phyloP scores from a whole-genome alignment of 2,888 invertebrate genomes.

The Drosophila mimica region DNA sequence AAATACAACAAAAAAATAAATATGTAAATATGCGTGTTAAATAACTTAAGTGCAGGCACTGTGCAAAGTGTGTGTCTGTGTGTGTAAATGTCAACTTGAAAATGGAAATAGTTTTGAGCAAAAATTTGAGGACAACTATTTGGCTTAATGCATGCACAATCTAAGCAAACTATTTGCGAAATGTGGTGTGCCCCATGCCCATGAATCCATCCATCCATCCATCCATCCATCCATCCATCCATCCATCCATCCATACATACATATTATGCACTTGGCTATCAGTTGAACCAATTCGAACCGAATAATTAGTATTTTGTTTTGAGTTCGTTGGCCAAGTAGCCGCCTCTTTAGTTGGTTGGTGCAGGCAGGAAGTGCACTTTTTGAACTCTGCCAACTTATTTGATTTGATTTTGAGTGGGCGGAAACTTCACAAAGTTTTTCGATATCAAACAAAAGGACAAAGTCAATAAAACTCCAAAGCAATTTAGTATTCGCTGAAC shows the following conservation, averaged over 20 bases:
- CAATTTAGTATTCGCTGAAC: neutral
- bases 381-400: conserved; percentile 1
- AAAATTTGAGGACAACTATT: conserved; percentile 22
- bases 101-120: conserved; percentile 5
- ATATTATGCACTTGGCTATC: conserved; percentile 1
- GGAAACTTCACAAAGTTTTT: conserved; percentile 13
- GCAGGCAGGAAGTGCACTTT: neutral
- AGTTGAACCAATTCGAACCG: neutral
- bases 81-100: neutral
- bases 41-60: conserved; percentile 35
- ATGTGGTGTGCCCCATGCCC: neutral
- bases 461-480: conserved; percentile 7
- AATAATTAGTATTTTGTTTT: conserved; percentile 4
- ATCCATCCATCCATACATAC: neutral
- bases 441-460: conserved; percentile 3
- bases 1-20: neutral
- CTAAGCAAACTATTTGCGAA: conserved; percentile 17
- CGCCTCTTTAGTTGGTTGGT: neutral
- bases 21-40: conserved; percentile 10
- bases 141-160: conserved; percentile 8
- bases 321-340: neutral
- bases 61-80: conserved; percentile 12
- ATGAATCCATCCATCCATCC: neutral
- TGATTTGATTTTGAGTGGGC: conserved; percentile 12
- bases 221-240: neutral